Evolutionary conservation across 2,888 invertebrate genomes (phyloP).

Genomic region (Blastobasis lacticolella): DNA sequence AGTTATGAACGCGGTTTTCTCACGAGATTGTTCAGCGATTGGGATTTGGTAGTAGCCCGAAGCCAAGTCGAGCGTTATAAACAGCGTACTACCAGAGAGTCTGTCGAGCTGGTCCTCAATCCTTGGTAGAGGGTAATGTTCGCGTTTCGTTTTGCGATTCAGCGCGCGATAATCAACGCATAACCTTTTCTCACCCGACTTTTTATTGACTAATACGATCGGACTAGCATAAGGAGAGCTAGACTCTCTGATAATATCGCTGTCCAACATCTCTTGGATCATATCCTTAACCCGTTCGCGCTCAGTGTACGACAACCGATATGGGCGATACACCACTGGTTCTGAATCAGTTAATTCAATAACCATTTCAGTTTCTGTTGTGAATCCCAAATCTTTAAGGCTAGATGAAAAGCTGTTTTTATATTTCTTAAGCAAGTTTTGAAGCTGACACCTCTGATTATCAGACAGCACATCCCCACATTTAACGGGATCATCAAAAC

Average conservation of each 20-base stretch:
- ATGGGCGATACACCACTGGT: slow-evolving; percentile 15
- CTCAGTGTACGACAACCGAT: slow-evolving; percentile 10
- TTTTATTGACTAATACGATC: slow-evolving; percentile 18
- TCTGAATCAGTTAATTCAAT: slow-evolving; percentile 9
- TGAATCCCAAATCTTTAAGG: slow-evolving; percentile 9
- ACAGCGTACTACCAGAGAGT: slow-evolving; percentile 18
- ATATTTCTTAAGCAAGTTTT: slow-evolving; percentile 2
- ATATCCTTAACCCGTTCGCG: slow-evolving; percentile 8
- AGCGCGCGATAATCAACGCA: slow-evolving; percentile 3
- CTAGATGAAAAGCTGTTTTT: slow-evolving; percentile 5
- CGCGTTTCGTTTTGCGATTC: slow-evolving; percentile 9
- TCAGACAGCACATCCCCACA: slow-evolving; percentile 1
- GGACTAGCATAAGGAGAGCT: slow-evolving; percentile 19
- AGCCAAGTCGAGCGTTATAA: slow-evolving; percentile 17
- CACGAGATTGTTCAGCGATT: slow-evolving; percentile 23
- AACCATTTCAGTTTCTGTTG: slow-evolving; percentile 9
- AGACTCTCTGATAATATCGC: slow-evolving; percentile 15
- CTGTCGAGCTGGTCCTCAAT: slow-evolving; percentile 29
- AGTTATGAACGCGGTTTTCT: slow-evolving; percentile 35
- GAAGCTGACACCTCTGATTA: neutral
- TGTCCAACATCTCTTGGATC: slow-evolving; percentile 12
- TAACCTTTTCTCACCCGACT: slow-evolving; percentile 9
- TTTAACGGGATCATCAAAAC: too few species aligned
- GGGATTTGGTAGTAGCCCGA: slow-evolving; percentile 15
- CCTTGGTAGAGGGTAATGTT: slow-evolving; percentile 19